Evolutionary conservation across 2,797 vertebrate species (phyloP).

Genomic region (Sebastes melanostomus): DNA sequence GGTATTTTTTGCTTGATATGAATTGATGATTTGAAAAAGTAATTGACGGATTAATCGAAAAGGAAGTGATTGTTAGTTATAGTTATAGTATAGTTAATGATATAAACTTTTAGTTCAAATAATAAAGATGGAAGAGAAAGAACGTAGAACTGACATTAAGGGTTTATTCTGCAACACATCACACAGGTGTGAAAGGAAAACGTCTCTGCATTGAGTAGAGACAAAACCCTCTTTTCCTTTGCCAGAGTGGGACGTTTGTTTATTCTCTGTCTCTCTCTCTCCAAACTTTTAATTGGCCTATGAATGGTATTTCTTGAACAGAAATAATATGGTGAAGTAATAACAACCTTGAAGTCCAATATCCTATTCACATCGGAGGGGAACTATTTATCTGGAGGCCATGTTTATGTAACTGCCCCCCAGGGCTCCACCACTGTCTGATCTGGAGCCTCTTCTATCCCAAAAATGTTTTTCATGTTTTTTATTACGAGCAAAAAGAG

Average conservation of each 20-base stretch:
- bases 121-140: not conserved
- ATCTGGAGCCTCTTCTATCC: conserved; percentile 33
- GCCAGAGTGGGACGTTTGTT: not conserved
- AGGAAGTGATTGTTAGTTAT: not conserved
- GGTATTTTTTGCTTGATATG: not conserved
- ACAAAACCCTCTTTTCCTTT: not conserved
- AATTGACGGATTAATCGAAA: not conserved
- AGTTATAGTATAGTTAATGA: too few relatives aligned
- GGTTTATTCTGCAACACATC: too few relatives aligned
- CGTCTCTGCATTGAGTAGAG: not conserved
- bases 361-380: conserved; percentile 48
- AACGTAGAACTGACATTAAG: too few relatives aligned
- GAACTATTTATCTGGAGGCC: conserved; percentile 39
- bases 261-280: conserved; percentile 4
- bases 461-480: conserved; percentile 55
- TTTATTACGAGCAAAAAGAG: conserved; percentile 40
- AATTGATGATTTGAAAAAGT: not conserved
- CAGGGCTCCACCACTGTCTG: conserved; percentile 20
- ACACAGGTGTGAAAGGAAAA: not conserved
- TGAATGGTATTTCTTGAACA: conserved; percentile 32
- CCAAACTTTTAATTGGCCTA: conserved; percentile 34
- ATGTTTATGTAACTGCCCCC: conserved; percentile 47
- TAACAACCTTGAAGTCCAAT: conserved; percentile 63
- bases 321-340: conserved; percentile 49
- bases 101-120: not conserved